Percentiles rank a stretch among this genome's conserved stretches.
Evolutionary conservation across 2,797 vertebrate species (phyloP).

Genomic region (Lagorchestes hirsutus): DNA sequence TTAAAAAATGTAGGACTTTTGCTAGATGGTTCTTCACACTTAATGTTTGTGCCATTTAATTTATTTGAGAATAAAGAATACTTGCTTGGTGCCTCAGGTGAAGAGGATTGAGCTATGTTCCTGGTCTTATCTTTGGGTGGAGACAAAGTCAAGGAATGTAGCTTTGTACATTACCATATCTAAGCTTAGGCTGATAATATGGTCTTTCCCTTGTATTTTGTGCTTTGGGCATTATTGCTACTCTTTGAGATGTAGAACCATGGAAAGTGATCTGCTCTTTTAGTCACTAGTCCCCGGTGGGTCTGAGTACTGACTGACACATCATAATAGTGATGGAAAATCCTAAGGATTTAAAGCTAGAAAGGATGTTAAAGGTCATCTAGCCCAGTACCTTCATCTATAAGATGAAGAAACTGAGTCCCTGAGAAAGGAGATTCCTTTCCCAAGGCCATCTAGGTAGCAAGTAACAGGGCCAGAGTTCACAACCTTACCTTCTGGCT

Average conservation of each 20-base stretch:
- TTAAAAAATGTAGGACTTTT: background rate
- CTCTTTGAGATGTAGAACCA: background rate
- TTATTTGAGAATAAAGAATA: background rate
- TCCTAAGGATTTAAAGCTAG: background rate
- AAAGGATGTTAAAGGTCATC: background rate
- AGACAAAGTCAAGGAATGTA: background rate
- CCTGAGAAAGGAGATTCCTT: background rate
- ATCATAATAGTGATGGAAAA: background rate
- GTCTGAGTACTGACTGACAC: background rate
- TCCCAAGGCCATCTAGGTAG: background rate
- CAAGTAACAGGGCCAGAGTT: background rate
- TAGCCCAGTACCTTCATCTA: background rate
- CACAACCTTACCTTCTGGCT: background rate
- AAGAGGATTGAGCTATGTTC: background rate
- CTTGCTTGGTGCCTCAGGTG: background rate
- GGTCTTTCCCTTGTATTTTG: background rate
- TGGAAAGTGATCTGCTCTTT: background rate
- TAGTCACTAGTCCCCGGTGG: background rate
- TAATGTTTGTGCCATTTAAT: background rate
- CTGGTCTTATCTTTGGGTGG: background rate
- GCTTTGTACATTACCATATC: background rate
- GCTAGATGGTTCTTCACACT: background rate
- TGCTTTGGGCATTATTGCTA: background rate
- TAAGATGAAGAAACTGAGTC: background rate
- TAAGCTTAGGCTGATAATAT: background rate